Base-by-base conservation (phyloP, 2,888 invertebrate genomes). In the Caenorhabditis sp. region DNA sequence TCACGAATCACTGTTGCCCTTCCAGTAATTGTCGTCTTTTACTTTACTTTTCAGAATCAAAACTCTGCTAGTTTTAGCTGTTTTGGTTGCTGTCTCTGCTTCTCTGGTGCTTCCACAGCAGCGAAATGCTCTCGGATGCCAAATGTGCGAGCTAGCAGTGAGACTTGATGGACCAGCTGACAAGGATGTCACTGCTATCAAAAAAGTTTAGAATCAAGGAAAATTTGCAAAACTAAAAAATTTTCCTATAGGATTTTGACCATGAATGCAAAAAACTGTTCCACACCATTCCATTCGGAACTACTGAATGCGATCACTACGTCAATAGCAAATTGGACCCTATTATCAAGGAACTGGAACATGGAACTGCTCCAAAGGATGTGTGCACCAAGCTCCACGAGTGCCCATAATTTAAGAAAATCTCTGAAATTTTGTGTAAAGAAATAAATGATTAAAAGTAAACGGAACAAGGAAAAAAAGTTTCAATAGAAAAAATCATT, bases 311-410 rank as follows among this genome's bases (percentile, higher is more conserved):
- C 47, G 74, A 82, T 24, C 61, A 76, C 35, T 85, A 83, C 44
- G 82, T 79, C 47, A 71, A 85, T 56, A 72, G 77, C 53, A 79
- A 85, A 55, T 35, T 85, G 53, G 83, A 81, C 67, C 80, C 81
- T 20, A 85, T 85, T 74, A 85, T 85, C 70, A 69, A 80, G 44
- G 85, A 86, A 61, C 79, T 86, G 47, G 85, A 86, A 50, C 70
- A 71, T 26, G 85, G 85, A 81, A 86, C 85, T 18, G 85, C 85
- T 22, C 85, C 85, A 35, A 81, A 84, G 51, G 84, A 32, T 32
- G 32, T 86, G n/a, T 86, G 85, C 62, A 81, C 74, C 55, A 84
- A 86, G 51, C 65, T 84, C 44, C 50, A 67, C 26, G 62, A 71
- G 47, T 86, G 85, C 53, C 5, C 18, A 35, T 72, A 18, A 47